Base-by-base conservation (phyloP, 2,888 invertebrate species). In the Aricia artaxerxes region DNA sequence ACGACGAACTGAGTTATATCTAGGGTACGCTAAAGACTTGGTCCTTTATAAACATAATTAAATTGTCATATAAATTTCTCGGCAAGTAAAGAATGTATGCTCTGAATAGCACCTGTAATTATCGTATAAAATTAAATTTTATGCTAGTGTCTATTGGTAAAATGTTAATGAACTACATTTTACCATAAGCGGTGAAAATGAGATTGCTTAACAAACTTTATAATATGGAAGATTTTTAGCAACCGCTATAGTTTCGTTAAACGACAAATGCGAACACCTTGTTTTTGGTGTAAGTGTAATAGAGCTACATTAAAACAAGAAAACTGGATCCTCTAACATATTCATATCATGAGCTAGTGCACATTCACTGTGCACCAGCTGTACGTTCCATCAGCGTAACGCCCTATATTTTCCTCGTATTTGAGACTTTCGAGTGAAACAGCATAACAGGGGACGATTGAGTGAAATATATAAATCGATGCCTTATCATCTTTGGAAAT, bases 401-500 rank as follows among this genome's bases (percentile, higher is more conserved):
- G 76, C 9, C 76, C 31, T 24, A 49, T 49, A 57, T 53, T 57
- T 53, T 76, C 11, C 49, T 13, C 31, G 76, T 53, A 76, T 76
- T 76, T 57, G 57, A 64, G 75, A 49, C 35, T 49, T 77, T 78
- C 79, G 35, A 90, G 88, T 89, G 87, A 87, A 90, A 86, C 86
- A 81, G 83, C 88, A 90, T 88, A 91, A 88, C 89, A 86, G 90
- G 92, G 87, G 90, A 92, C 89, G 88, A 92, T 93, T 91, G 88
- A 89, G 89, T 88, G 89, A 93, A 93, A 93, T 93, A 91, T 93
- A 94, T 94, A 94, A 94, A 93, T 93, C 92, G 91, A 89, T 83
- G 88, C 88, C 89, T 93, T 93, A 94, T 94, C 94, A 92, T 93
- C 90, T 89, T 90, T 87, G 87, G 87, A 89, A 91, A 94, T 94